Evolutionary conservation across 2,888 invertebrate genomes (phyloP).

Genomic region (Meandrusa payeni): DNA sequence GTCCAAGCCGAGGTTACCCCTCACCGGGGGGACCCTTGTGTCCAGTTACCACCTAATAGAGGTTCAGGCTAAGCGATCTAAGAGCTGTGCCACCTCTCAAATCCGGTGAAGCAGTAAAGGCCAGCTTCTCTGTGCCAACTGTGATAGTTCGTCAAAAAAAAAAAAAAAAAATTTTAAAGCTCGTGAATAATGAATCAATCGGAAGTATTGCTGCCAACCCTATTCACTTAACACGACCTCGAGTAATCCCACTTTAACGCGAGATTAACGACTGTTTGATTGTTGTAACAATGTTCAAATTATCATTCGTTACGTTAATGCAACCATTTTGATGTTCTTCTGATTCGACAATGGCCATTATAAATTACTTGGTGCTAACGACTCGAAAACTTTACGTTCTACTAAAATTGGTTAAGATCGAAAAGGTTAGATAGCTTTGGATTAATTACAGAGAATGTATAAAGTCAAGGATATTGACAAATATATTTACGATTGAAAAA

Average conservation of each 20-base stretch:
- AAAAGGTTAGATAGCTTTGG: not conserved
- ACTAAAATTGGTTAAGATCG: not conserved
- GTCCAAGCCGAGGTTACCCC: no score
- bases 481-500: no score
- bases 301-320: not conserved
- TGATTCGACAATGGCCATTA: not conserved
- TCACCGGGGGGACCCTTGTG: no score
- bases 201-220: not conserved
- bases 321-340: not conserved
- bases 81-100: no score
- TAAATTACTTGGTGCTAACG: not conserved
- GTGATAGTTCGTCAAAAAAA: no score
- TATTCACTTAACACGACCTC: not conserved
- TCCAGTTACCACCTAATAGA: no score
- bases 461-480: not conserved
- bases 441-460: not conserved
- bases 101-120: no score
- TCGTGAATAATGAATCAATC: no score
- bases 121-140: no score
- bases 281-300: slow-evolving; percentile 8
- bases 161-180: no score
- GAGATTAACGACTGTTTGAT: slow-evolving; percentile 9
- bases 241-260: slow-evolving; percentile 6
- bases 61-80: no score
- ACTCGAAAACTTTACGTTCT: not conserved